These are phyloP conservation scores for Lacanobia wlatinum DNA, from an alignment of 2,888 invertebrate species.

Conservation along the genomic window DNA sequence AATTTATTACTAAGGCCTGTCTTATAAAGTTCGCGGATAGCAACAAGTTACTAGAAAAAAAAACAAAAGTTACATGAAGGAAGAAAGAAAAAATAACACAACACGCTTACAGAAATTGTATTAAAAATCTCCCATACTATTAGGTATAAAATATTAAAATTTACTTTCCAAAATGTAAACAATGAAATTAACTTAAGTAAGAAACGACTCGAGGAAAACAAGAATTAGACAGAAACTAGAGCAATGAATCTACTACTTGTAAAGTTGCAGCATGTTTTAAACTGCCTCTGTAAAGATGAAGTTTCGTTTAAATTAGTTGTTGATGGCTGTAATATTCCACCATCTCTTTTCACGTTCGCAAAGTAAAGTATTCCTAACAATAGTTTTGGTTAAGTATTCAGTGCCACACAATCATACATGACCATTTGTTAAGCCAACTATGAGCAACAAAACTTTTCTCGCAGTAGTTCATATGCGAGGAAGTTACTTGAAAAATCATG, in stretches of 20 bases:
- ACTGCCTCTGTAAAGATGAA: background rate
- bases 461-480: background rate
- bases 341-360: background rate
- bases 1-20: background rate
- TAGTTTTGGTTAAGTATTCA: constrained; percentile 23
- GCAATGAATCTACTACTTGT: background rate
- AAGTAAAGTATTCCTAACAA: background rate
- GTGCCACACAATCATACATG: constrained; percentile 13
- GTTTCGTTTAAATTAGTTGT: background rate
- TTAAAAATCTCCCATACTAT: background rate
- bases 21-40: background rate
- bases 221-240: background rate
- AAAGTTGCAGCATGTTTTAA: constrained; percentile 4
- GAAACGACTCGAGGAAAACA: background rate
- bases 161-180: background rate
- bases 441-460: constrained; percentile 1
- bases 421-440: constrained; percentile 13
- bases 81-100: background rate
- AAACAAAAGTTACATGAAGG: no score
- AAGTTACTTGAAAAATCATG: constrained; percentile 23
- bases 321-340: background rate
- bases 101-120: background rate
- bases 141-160: background rate
- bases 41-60: no score
- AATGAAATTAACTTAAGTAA: background rate